Base-by-base conservation (phyloP, 2,113 vertebrate species). In the Python bivittatus region DNA sequence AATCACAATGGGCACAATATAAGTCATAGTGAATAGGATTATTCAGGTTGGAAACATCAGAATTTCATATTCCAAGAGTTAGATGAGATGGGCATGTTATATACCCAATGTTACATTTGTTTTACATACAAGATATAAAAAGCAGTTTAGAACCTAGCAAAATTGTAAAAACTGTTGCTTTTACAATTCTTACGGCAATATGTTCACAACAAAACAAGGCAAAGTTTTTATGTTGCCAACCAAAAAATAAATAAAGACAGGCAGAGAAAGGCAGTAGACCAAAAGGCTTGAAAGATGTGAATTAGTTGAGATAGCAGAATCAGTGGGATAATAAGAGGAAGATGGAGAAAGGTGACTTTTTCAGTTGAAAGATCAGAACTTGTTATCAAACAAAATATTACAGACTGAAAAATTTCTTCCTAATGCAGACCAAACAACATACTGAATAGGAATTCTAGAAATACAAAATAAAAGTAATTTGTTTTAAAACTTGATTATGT, bases 1-100 rank as follows among this genome's bases (percentile, higher is more conserved):
- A 96, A 97, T 97, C 84, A 95, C 93, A 97, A 96, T 84, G 97
- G 96, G 97, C 96, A 96, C 90, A 96, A 97, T 90, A 95, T 89
- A 97, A 95, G 95, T 93, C 48, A 88, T 84, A 91, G 94, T 92
- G 88, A 90, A 53, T 90, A 57, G 91, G 91, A 91, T 52, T 72
- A 48, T 22, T 90, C n/a, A 93, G 17, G 25, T 48, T 58, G 88
- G 60, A 93, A 38, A 86, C 20, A 79, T 15, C 15, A 84, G 10
- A 85, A 85, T 89, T 89, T 85, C 79, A 84, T 53, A 54, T 68
- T 38, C n/a, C n/a, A n/a, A 53, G 27, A 12, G 54, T 48, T 38
- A 7, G 6, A 52, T 1, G 27, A 22, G 23, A 29, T 0, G n/a
- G 85, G n/a, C 52, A 84, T 38, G 13, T 9, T 42, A 9, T 25